Evolutionary conservation across 2,113 vertebrate genomes (phyloP), one percentile per base, ranked within the genome.

Genomic region (Stomatorhinus ivindoensis): DNA sequence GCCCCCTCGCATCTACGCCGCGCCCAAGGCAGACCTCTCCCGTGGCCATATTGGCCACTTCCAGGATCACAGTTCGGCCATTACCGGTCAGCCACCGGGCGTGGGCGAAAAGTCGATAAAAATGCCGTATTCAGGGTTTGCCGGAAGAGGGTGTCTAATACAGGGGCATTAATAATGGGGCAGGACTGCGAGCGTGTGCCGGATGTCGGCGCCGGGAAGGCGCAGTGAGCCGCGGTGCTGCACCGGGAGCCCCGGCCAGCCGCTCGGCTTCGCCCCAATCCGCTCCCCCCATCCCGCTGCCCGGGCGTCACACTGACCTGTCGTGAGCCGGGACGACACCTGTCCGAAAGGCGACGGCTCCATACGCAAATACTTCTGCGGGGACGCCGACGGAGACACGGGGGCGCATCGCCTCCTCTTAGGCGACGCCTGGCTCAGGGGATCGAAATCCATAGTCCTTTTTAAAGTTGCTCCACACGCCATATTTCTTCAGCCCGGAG

Each of bases 361-460:
- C 97, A 98, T 97, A 48, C 97, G 97, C 89, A 99, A 96, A 93
- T 99, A 99, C 91, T 98, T 98, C 97, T 97, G 97, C 91, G 98
- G 98, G 89, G 98, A 98, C 61, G 96, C 94, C 48, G 94, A 96
- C 88, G 95, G 96, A 90, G 92, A 95, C 91, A 99, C 95, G 89
- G 98, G 97, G 92, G 97, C 93, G 90, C 98, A 99, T 92, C 98
- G 96, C 84, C 98, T 95, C 94, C 98, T 96, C 92, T 98, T 98
- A 39, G 98, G 98, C 47, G 97, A 97, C 65, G 95, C 92, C 13
- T 97, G 97, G 93, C 95, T 98, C 93, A 99, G 94, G 21, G 98
- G 98, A 95, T 99, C 98, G 93, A 99, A 99, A 96, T 99, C 98
- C 96, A 98, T 97, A 96, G 97, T 98, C 96, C 98, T 96, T 96